These are phyloP conservation scores for Oscheius sp. DNA, from an alignment of 2,888 invertebrate genomes.

Conservation along the genomic window DNA sequence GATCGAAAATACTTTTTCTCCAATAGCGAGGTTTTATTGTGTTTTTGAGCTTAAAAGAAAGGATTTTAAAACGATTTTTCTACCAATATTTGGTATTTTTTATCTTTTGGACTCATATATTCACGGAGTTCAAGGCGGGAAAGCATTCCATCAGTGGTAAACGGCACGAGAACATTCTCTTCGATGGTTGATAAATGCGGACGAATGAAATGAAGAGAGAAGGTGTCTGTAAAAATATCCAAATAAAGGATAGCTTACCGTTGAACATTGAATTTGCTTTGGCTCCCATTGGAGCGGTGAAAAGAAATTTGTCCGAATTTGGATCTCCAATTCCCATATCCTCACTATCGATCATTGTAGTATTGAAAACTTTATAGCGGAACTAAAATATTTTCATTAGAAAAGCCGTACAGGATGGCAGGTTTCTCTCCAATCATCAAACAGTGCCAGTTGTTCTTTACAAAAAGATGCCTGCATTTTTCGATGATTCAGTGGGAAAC, in stretches of 20 bases:
- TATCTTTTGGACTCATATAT: not conserved
- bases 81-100: not conserved
- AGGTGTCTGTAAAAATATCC: not conserved
- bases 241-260: not conserved
- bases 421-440: not conserved
- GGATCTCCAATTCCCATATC: not conserved
- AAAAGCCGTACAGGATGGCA: not conserved
- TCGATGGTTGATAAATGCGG: not conserved
- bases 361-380: not conserved
- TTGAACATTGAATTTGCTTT: constrained; percentile 3
- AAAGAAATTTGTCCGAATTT: no score
- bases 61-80: no score
- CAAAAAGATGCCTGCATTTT: not conserved
- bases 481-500: not conserved
- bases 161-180: not conserved
- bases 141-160: not conserved
- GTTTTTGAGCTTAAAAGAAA: not conserved
- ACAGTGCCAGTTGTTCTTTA: not conserved
- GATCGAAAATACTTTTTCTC: not conserved
- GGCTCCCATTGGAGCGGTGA: not conserved
- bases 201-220: not conserved
- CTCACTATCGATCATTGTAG: not conserved
- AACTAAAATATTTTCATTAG: not conserved
- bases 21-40: constrained; percentile 13
- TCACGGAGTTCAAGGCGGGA: not conserved